Evolutionary conservation across 1,140 invertebrate genomes (phyloP).

Genomic region (Chymomyza costata): DNA sequence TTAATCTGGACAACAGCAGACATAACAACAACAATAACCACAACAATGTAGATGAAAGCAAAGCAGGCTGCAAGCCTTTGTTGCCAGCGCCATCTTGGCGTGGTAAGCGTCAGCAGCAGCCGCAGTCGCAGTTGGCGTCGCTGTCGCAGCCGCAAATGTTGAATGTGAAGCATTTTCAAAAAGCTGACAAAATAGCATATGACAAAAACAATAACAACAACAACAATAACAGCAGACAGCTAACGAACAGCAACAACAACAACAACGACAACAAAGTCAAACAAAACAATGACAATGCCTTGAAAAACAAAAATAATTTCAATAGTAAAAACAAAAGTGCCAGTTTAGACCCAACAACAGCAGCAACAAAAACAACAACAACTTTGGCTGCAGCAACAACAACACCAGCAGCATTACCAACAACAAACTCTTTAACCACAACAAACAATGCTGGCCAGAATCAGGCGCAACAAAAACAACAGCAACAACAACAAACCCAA

Average conservation of each 20-base stretch:
- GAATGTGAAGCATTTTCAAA: constrained; percentile 26
- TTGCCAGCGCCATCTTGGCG: constrained; percentile 64
- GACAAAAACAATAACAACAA: constrained; percentile 51
- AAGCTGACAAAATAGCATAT: constrained; percentile 65
- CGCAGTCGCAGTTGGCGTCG: constrained; percentile 2
- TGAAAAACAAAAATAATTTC: constrained; percentile 57
- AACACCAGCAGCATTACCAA: constrained; percentile 30
- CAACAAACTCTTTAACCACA: constrained; percentile 23
- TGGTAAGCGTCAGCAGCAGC: constrained; percentile 45
- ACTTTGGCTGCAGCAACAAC: constrained; percentile 29
- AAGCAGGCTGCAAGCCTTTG: constrained; percentile 16
- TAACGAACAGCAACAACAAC: constrained; percentile 45
- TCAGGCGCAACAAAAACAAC: constrained; percentile 24
- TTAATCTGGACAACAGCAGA: constrained; percentile 17
- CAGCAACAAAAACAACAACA: constrained; percentile 18
- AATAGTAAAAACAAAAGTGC: constrained; percentile 60
- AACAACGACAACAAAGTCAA: constrained; percentile 25
- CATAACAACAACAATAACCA: constrained; percentile 21
- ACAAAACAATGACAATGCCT: constrained; percentile 66
- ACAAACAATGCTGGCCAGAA: constrained; percentile 40
- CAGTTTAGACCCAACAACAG: constrained; percentile 8
- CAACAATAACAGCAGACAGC: constrained; percentile 39
- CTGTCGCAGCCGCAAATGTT: constrained; percentile 1
- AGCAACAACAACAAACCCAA: constrained; percentile 27
- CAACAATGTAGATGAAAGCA: not conserved